Evolutionary conservation across 2,888 invertebrate species (phyloP).

Genomic region (Hydraecia micacea): DNA sequence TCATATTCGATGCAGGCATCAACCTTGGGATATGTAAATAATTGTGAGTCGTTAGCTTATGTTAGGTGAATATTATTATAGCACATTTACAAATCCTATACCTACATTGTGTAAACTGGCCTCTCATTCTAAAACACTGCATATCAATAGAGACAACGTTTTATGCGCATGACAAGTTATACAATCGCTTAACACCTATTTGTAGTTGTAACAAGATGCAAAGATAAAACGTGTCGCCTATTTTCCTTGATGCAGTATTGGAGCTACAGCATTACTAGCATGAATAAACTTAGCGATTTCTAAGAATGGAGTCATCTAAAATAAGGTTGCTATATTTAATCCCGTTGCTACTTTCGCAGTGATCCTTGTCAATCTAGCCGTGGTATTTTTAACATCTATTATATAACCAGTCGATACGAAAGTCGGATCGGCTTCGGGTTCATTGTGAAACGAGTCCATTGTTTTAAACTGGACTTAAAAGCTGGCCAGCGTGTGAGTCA

Average conservation of each 20-base stretch:
- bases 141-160: constrained; percentile 54
- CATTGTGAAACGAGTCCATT: constrained; percentile 65
- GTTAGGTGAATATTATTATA: constrained; percentile 28
- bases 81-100: constrained; percentile 39
- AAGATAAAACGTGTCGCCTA: constrained; percentile 33
- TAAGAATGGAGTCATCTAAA: constrained; percentile 53
- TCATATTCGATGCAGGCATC: constrained; percentile 19
- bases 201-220: constrained; percentile 39
- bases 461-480: constrained; percentile 67
- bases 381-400: constrained; percentile 67
- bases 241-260: constrained; percentile 40
- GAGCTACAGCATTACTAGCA: constrained; percentile 18
- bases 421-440: constrained; percentile 66
- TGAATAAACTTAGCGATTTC: constrained; percentile 42
- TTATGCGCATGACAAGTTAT: constrained; percentile 52
- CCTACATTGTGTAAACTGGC: constrained; percentile 23
- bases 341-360: constrained; percentile 51
- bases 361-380: constrained; percentile 57
- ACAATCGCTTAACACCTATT: constrained; percentile 47
- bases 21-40: constrained; percentile 56
- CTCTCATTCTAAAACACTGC: constrained; percentile 39
- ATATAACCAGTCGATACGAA: constrained; percentile 70
- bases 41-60: constrained; percentile 22
- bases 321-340: constrained; percentile 54
- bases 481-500: constrained; percentile 38